Base-by-base conservation (phyloP, 2,888 invertebrate species). In the Ophonus ardosiacus region DNA sequence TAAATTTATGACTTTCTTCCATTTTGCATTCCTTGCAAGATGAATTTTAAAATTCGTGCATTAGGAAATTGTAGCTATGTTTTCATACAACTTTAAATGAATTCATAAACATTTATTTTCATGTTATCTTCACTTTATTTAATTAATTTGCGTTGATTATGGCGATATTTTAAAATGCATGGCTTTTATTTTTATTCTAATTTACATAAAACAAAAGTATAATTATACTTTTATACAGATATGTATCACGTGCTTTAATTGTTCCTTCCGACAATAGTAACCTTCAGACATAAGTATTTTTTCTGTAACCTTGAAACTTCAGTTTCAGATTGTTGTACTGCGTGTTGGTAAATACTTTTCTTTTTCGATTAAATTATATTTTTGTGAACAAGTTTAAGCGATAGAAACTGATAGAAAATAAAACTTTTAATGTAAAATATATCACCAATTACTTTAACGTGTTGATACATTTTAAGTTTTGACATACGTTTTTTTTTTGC, bases 261-360 rank as follows among this genome's bases (percentile, higher is more conserved):
- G 15, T 68, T 74, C 38, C n/a, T 43, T 63, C 40, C 18, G 43
- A 18, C 43, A 43, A 74, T 8, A 43, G 18, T 13, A 74, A 43
- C 71, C 43, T 40, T 15, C 43, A 68, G 68, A 31, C 6, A 31
- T 31, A 6, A 13, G 31, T 68, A 38, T 74, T 74, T 43, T 17
- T 7, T 24, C 51, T 17, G 31, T 31, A 74, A 15, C 71, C 71
- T 74, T 74, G 71, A 74, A 74, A 74, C 43, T 74, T 74, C 68
- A 31, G 31, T 1, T 31, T 24, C 40, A 13, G 68, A 51, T 0
- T 51, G 43, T 10, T 0, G 13, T 17, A 74, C 51, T 43, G 71
- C 71, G 71, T 74, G 71, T 43, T 74, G 40, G 40, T 43, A 13
- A 74, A 74, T 43, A 43, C 71, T 74, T 74, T 43, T 43, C 18